Evolutionary conservation across 2,888 invertebrate genomes (phyloP).

Genomic region (Phaedon cochleariae): DNA sequence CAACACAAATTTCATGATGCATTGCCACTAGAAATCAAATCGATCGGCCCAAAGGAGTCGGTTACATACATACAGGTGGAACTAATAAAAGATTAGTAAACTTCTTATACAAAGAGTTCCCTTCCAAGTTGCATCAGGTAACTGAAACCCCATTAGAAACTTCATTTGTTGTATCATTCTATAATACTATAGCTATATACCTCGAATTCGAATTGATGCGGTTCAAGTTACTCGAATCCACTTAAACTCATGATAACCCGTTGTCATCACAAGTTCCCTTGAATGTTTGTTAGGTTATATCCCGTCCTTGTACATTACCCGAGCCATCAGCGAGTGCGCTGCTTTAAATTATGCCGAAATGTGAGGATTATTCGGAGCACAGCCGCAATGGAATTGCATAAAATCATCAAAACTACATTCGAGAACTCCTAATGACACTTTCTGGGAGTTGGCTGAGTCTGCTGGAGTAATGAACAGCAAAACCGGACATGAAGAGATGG

Average conservation of each 20-base stretch:
- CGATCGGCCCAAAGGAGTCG: too few relatives aligned
- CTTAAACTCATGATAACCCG: not conserved
- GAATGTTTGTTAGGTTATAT: not conserved
- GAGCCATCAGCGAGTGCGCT: not conserved
- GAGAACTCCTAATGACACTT: constrained; percentile 31
- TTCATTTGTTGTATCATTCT: too few relatives aligned
- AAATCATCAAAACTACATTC: constrained; percentile 34
- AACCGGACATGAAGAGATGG: constrained; percentile 15
- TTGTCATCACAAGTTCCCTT: not conserved
- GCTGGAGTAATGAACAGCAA: constrained; percentile 27
- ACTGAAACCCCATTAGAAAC: too few relatives aligned
- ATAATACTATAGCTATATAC: too few relatives aligned
- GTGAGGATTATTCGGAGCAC: constrained; percentile 13
- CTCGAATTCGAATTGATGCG: too few relatives aligned
- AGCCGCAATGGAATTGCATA: constrained; percentile 21
- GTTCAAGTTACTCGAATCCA: not conserved
- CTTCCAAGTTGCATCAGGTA: too few relatives aligned
- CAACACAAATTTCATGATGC: too few relatives aligned
- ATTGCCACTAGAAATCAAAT: too few relatives aligned
- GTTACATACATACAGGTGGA: too few relatives aligned
- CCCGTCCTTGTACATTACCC: not conserved
- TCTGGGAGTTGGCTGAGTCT: constrained; percentile 19
- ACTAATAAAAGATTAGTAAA: too few relatives aligned
- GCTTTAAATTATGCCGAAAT: not conserved
- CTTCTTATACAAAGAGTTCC: too few relatives aligned